Conservation (phyloP, 2,113 vertebrate genomes). For the Sapayoa aenigma region DNA sequence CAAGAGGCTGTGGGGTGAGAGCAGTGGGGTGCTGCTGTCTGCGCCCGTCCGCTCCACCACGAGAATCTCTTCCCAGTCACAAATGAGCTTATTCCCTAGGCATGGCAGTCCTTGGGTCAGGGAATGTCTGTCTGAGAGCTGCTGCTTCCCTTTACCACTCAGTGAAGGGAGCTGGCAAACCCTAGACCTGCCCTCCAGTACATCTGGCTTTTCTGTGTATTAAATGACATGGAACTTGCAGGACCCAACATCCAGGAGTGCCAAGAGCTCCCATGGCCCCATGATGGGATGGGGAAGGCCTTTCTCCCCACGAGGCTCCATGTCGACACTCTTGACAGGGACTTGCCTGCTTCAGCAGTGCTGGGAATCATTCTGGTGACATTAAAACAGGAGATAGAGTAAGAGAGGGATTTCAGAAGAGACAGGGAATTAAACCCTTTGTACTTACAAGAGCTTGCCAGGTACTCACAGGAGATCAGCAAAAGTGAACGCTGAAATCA, state of each 20-base stretch:
- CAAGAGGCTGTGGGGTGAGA: neutral
- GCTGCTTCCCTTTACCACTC: neutral
- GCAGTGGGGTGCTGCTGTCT: neutral
- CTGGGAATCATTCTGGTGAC: accelerated
- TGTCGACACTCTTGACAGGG: accelerated
- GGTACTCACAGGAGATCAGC: neutral
- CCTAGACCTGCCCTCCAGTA: accelerated
- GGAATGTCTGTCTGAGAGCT: neutral
- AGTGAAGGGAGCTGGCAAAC: accelerated
- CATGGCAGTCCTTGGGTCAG: accelerated
- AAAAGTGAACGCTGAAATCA: neutral
- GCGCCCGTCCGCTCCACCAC: neutral
- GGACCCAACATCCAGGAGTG: neutral
- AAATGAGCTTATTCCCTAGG: accelerated
- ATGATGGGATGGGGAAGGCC: accelerated
- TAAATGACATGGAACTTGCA: accelerated
- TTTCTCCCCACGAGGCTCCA: accelerated
- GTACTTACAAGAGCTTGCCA: neutral
- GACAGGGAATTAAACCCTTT: neutral
- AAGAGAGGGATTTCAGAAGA: neutral
- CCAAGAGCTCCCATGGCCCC: neutral
- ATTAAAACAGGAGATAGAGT: neutral
- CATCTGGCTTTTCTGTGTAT: accelerated
- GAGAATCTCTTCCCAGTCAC: neutral
- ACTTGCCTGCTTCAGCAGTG: accelerated